Conservation (phyloP, 1,140 invertebrate genomes). For the Bombus vancouverensis region DNA sequence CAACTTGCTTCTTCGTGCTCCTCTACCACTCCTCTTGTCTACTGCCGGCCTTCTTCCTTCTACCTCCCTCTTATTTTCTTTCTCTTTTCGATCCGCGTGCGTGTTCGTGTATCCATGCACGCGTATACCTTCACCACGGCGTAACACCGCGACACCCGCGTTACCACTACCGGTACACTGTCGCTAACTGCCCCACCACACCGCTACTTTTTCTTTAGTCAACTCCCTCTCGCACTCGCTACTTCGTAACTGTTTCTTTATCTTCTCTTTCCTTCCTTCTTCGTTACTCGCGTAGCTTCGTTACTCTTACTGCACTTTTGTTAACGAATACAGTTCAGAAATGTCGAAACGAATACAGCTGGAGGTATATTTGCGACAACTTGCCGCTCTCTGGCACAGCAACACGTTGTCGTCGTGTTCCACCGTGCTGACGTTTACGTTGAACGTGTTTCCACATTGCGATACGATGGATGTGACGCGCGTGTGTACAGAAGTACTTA, state of each 20-base stretch:
- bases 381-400: neutral
- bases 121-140: neutral
- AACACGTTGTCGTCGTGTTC: neutral
- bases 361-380: neutral
- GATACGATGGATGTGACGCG: neutral
- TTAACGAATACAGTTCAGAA: conserved; percentile 24
- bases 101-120: conserved; percentile 8
- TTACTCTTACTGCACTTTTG: conserved; percentile 16
- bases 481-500: no score
- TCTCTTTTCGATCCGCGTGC: conserved; percentile 25
- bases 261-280: conserved; percentile 35
- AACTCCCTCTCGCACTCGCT: conserved; percentile 20
- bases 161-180: conserved; percentile 25
- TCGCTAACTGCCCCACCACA: conserved; percentile 19
- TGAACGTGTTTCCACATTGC: neutral
- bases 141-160: neutral
- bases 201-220: conserved; percentile 36
- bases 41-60: conserved; percentile 4
- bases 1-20: conserved; percentile 54
- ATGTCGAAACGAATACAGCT: neutral
- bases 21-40: conserved; percentile 23
- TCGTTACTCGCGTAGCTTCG: neutral
- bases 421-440: neutral
- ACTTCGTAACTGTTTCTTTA: conserved; percentile 57
- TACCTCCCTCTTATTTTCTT: conserved; percentile 5